Evolutionary conservation across 1,140 invertebrate genomes (phyloP).

Genomic region (Heterodera schachtii): DNA sequence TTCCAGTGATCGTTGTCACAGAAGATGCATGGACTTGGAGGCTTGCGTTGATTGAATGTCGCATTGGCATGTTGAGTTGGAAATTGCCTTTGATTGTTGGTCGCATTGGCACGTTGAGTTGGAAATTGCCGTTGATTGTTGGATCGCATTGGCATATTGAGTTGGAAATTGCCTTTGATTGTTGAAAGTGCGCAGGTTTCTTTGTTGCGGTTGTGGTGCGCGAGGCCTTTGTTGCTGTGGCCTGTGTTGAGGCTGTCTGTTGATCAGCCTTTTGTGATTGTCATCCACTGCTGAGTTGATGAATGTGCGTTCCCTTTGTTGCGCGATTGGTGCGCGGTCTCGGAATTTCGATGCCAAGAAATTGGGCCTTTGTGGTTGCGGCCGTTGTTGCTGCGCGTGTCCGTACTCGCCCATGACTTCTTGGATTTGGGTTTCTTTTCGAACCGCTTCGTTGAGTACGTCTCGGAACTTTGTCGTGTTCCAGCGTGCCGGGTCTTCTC

Average conservation of each 20-base stretch:
- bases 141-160: too few relatives aligned
- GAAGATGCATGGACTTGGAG: neutral
- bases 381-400: neutral
- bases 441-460: neutral
- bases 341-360: neutral
- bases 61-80: too few relatives aligned
- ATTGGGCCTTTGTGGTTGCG: neutral
- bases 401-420: slow-evolving; percentile 14
- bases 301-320: neutral
- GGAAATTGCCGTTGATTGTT: too few relatives aligned
- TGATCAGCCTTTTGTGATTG: neutral
- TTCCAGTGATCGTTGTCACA: slow-evolving; percentile 4
- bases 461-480: neutral
- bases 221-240: too few relatives aligned
- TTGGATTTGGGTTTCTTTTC: slow-evolving; percentile 5
- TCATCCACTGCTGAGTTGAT: neutral
- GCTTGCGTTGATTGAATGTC: neutral
- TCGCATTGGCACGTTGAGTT: too few relatives aligned
- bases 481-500: slow-evolving; percentile 1
- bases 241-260: too few relatives aligned
- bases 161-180: too few relatives aligned
- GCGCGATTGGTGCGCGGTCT: neutral
- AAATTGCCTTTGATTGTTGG: too few relatives aligned
- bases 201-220: too few relatives aligned
- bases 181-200: too few relatives aligned